Evolutionary conservation across 2,797 vertebrate species (phyloP).

Genomic region (Clarias platycephalus): DNA sequence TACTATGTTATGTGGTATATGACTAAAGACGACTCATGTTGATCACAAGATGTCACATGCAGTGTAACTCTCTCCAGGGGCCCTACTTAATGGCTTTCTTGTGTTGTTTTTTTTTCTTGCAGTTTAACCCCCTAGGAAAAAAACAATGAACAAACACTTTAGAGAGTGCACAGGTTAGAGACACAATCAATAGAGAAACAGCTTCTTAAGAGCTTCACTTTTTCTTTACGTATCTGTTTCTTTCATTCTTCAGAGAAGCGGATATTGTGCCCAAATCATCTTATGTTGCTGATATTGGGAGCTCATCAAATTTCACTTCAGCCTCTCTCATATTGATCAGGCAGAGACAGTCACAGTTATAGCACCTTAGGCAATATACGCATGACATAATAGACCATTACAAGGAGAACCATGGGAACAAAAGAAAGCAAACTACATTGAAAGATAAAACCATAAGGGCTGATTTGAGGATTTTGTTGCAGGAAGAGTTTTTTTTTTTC

Average conservation of each 20-base stretch:
- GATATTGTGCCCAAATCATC: not conserved
- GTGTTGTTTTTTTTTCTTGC: constrained; percentile 63
- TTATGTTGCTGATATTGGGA: not conserved
- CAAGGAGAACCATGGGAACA: not conserved
- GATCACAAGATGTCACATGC: not conserved
- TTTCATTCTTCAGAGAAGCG: constrained; percentile 13
- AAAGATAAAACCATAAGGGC: not conserved
- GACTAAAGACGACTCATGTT: not conserved
- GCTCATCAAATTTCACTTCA: constrained; percentile 5
- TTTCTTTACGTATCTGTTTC: constrained; percentile 9
- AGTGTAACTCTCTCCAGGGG: not conserved
- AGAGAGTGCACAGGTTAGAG: constrained; percentile 70
- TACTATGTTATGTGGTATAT: not conserved
- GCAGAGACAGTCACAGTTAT: not conserved
- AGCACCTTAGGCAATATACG: constrained; percentile 11
- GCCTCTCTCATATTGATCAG: constrained; percentile 13
- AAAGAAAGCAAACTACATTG: not conserved
- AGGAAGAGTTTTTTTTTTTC: too few species aligned
- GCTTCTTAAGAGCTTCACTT: not conserved
- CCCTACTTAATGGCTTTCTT: constrained; percentile 50
- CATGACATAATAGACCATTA: constrained; percentile 9
- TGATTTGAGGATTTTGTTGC: not conserved
- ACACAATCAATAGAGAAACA: constrained; percentile 69
- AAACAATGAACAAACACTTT: constrained; percentile 57
- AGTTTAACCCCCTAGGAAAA: constrained; percentile 52